Evolutionary conservation across 2,888 invertebrate species (phyloP), one percentile per base, ranked within the genome.

Genomic region (Melieria crassipennis): DNA sequence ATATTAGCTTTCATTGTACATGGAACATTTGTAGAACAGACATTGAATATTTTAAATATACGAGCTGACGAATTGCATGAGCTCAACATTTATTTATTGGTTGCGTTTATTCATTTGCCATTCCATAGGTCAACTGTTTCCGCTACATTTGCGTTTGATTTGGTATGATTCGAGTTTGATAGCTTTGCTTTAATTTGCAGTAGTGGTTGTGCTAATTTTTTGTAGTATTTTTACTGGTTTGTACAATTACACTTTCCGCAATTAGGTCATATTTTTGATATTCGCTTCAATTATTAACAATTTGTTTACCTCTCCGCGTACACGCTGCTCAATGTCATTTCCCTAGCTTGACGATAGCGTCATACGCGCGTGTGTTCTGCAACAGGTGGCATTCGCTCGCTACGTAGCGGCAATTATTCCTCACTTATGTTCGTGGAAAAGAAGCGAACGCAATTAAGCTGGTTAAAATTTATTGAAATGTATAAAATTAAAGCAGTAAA

Each of bases 391-490:
- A 58, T 48, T 57, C 9, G 52, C 45, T 58, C 10, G 60, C 46
- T 57, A 5, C 48, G 62, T 63, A 30, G 11, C 13, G 16, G 43
- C 60, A 60, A 61, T 70, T 66, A 61, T 65, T 62, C 66, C 10
- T 45, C 57, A 58, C 30, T 55, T 64, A 61, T 9, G 42, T 58
- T 52, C 7, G 11, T 52, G 9, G 61, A 62, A 30, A 68, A 16
- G 13, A 58, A 58, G n/a, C 47, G 52, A 10, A 63, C 55, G 57
- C 73, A 75, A 77, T 80, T 78, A 76, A 74, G 73, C 75, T 78
- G 78, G 80, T 82, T 82, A 79, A 78, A 78, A 76, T 78, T 78
- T 75, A 79, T 79, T 81, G 76, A 79, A 60, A 46, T 45, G 43
- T 30, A 65, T n/a, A 43, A 55, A 45, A 65, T 48, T 45, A 45